Conservation (phyloP, 2,113 vertebrate genomes). For the Brachypteracias leptosomus region DNA sequence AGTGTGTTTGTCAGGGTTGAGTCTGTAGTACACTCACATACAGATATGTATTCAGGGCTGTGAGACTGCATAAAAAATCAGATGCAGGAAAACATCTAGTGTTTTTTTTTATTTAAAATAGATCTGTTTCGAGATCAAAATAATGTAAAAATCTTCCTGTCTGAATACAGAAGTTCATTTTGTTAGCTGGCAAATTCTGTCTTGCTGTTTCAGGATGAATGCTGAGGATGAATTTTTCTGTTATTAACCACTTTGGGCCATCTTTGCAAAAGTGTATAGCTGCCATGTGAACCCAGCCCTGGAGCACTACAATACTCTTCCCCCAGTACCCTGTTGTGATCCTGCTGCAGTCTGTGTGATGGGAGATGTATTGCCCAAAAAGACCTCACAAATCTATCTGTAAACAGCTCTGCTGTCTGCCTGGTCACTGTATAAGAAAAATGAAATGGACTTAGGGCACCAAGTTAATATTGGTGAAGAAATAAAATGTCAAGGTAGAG, state of each 20-base stretch:
- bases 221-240: not conserved
- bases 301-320: not conserved
- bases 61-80: not conserved
- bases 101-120: not conserved
- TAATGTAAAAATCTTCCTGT: not conserved
- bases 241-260: not conserved
- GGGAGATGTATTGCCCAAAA: not conserved
- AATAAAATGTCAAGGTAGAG: not conserved
- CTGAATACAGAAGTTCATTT: not conserved
- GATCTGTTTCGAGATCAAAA: not conserved
- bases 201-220: not conserved
- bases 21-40: not conserved
- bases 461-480: not conserved
- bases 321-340: not conserved
- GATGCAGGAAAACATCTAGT: not conserved
- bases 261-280: not conserved
- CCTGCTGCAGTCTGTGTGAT: not conserved
- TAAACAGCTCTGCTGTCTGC: not conserved
- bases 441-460: not conserved
- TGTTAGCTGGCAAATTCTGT: not conserved
- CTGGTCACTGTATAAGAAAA: not conserved
- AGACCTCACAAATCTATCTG: not conserved
- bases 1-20: not conserved
- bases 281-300: not conserved
- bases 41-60: not conserved